Evolutionary conservation across 2,888 invertebrate species (phyloP), one percentile per base, ranked within the genome.

Genomic region (Alloscopus bannaensis): DNA sequence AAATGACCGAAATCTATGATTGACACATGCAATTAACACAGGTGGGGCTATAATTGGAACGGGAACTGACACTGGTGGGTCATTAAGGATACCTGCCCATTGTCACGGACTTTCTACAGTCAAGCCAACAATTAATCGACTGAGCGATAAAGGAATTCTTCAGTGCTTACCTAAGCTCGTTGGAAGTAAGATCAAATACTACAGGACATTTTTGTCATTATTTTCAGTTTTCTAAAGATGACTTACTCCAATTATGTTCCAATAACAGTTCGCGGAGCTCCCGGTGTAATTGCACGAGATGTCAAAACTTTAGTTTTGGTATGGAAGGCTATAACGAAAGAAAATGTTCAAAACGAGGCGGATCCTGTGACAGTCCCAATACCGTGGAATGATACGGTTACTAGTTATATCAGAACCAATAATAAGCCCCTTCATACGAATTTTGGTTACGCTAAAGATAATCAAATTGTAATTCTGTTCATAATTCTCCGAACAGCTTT

Each of bases 61-160:
- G 13, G 89, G 88, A 2, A 87, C 87, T 42, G 90, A 90, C 78
- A 87, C 89, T 11, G 90, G 89, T n/a, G 90, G 90, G 42, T 89
- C 89, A 57, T 87, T 89, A n/a, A 86, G 90, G 24, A 88, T 89
- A 40, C 90, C 90, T 0, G 87, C 88, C n/a, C 86, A 88, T 79
- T 88, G 89, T 84, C 88, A 89, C 87, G 90, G 90, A 1, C 86
- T 88, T 20, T 88, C 86, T 70, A 88, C 88, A 22, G 83, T 90
- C 13, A 89, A 89, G 81, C 87, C 89, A 4, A 89, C 89, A 3
- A 6, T 52, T 3, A 86, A 86, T 62, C 86, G 89, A 66, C 60
- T 89, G 0, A 81, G 82, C 65, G 78, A 50, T 0, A 72, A 81
- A 59, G 85, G 85, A 22, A n/a, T 82, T 1, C 6, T 22, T 0